Conservation (phyloP, 1,140 invertebrate genomes). For the Drosophila nigrodunni region DNA sequence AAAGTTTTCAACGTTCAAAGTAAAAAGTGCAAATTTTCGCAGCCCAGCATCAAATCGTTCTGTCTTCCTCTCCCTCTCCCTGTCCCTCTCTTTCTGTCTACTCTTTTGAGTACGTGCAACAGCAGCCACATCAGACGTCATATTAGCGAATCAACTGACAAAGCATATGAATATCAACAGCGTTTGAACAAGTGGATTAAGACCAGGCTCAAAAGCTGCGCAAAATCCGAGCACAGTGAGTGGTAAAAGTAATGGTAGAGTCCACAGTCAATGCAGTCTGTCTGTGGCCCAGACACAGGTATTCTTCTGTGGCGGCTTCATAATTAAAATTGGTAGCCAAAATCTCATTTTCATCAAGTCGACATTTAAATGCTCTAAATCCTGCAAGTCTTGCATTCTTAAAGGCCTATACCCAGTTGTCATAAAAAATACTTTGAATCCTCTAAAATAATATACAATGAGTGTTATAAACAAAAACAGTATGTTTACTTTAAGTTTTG, state of each 20-base stretch:
- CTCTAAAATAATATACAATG: too few relatives aligned
- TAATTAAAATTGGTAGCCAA: conserved; percentile 46
- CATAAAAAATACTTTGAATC: too few relatives aligned
- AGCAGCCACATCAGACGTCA: conserved; percentile 69
- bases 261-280: neutral
- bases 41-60: conserved; percentile 34
- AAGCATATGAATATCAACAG: conserved; percentile 83
- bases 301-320: conserved; percentile 25
- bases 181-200: conserved; percentile 83
- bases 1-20: conserved; percentile 70
- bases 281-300: neutral
- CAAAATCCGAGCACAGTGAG: conserved; percentile 8
- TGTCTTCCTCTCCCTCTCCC: neutral
- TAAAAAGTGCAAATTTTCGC: conserved; percentile 83
- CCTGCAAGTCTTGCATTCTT: neutral
- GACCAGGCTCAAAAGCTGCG: conserved; percentile 23
- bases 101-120: conserved; percentile 5
- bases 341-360: neutral
- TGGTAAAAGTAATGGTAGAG: neutral
- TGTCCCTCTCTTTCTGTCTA: neutral
- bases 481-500: too few relatives aligned
- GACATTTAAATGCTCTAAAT: conserved; percentile 17
- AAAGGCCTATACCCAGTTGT: too few relatives aligned
- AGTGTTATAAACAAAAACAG: too few relatives aligned
- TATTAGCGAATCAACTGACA: conserved; percentile 83